Percentiles rank a stretch among this genome's conserved stretches.
phyloP scores from a whole-genome alignment of 2,888 invertebrate species.

The Tridacna crocea region DNA sequence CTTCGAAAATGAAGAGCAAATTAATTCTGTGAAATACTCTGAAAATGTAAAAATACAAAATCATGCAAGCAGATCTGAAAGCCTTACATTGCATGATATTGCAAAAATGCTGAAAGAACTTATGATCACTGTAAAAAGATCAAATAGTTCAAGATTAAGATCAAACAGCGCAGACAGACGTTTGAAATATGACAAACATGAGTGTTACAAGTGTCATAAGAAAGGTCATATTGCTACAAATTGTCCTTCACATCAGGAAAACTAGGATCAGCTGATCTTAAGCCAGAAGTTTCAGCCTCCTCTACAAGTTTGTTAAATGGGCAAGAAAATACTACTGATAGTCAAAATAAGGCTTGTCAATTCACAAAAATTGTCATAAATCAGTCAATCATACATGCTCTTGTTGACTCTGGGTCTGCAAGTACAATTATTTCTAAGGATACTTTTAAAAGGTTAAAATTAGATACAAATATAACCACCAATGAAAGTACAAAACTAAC shows the following conservation, averaged over 20 bases:
- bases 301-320: too few relatives aligned
- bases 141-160: constrained; percentile 1
- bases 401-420: constrained; percentile 1
- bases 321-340: not conserved
- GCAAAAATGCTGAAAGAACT: not conserved
- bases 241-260: not conserved
- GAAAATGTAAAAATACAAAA: not conserved
- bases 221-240: not conserved
- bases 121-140: not conserved
- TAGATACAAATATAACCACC: not conserved
- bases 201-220: not conserved
- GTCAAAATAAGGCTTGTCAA: constrained; percentile 5
- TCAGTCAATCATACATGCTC: not conserved
- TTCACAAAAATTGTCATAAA: constrained; percentile 1
- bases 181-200: not conserved
- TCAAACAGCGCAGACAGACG: not conserved
- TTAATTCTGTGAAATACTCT: not conserved
- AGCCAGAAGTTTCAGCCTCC: not conserved
- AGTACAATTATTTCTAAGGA: not conserved
- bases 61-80: not conserved
- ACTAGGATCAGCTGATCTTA: not conserved
- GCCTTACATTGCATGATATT: not conserved
- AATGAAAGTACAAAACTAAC: not conserved
- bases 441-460: not conserved
- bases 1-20: not conserved